A percentile compares a stretch with the other conserved stretches of the same genome.
phyloP scores from a whole-genome alignment of 2,113 vertebrate species.

The Micromys minutus region DNA sequence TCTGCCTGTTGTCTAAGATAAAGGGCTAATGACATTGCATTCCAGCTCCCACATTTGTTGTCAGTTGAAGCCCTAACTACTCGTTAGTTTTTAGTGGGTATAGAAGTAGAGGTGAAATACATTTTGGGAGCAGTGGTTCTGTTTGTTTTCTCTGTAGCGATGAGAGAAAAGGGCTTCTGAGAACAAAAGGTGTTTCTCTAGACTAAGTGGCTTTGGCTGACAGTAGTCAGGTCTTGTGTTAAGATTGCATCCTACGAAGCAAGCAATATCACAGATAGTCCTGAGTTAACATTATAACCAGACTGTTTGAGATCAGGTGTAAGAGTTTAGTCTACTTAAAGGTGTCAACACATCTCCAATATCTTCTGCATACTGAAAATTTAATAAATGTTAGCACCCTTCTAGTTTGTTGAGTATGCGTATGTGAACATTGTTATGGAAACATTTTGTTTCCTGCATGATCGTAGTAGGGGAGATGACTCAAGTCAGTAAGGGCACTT shows the following conservation, averaged over 20 bases:
- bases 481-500: background rate
- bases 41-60: background rate
- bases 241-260: background rate
- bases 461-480: background rate
- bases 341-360: background rate
- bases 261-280: background rate
- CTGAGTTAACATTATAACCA: background rate
- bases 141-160: background rate
- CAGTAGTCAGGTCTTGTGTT: background rate
- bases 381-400: background rate
- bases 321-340: conserved; percentile 31
- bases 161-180: background rate
- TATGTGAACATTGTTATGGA: conserved; percentile 13
- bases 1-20: background rate
- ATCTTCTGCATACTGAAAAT: background rate
- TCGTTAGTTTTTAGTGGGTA: background rate
- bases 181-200: background rate
- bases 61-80: background rate
- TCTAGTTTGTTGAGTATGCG: background rate
- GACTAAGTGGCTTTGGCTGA: background rate
- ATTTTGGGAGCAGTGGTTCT: background rate
- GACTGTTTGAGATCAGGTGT: background rate
- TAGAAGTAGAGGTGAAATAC: conserved; percentile 1
- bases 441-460: background rate
- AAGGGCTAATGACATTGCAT: background rate